Evolutionary conservation across 1,140 invertebrate species (phyloP).

Genomic region (Drosophila oshimai): DNA sequence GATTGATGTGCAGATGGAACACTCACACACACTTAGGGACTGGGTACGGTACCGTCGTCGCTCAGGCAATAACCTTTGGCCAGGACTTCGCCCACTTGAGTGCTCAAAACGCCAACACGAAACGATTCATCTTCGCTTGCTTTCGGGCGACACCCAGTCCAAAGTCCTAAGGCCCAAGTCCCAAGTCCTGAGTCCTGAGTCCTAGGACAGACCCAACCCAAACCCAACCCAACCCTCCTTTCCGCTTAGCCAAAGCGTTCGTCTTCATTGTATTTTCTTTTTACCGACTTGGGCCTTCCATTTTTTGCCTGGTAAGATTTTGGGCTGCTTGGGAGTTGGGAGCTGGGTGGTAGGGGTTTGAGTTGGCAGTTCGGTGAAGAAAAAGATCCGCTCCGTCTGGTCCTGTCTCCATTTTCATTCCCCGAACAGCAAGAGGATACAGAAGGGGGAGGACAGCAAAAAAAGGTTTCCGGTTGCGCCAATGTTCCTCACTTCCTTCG

Average conservation of each 20-base stretch:
- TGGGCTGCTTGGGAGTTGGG: slow-evolving; percentile 32
- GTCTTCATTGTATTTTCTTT: slow-evolving; percentile 63
- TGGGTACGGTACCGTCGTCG: background rate
- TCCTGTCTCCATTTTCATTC: slow-evolving; percentile 49
- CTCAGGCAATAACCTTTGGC: slow-evolving; percentile 44
- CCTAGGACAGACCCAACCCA: background rate
- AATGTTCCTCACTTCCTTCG: slow-evolving; percentile 63
- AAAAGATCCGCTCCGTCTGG: slow-evolving; percentile 19
- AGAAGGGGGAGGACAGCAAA: slow-evolving; percentile 6
- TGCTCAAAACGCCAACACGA: slow-evolving; percentile 77
- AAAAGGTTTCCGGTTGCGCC: slow-evolving; percentile 78
- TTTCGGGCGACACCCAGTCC: slow-evolving; percentile 50
- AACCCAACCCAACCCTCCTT: slow-evolving; percentile 29
- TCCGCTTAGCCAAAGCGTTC: slow-evolving; percentile 63
- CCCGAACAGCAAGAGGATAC: slow-evolving; percentile 30
- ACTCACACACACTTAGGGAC: slow-evolving; percentile 24
- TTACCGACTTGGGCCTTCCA: slow-evolving; percentile 24
- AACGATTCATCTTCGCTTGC: slow-evolving; percentile 76
- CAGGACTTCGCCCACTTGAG: slow-evolving; percentile 61
- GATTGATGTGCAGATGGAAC: slow-evolving; percentile 69
- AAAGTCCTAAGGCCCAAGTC: background rate
- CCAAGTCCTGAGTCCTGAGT: background rate
- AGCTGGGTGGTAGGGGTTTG: too few relatives aligned
- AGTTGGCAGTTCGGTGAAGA: slow-evolving; percentile 14
- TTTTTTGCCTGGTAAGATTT: slow-evolving; percentile 49